Base-by-base conservation (phyloP, 2,888 invertebrate species). In the Philhelius pedissequus region DNA sequence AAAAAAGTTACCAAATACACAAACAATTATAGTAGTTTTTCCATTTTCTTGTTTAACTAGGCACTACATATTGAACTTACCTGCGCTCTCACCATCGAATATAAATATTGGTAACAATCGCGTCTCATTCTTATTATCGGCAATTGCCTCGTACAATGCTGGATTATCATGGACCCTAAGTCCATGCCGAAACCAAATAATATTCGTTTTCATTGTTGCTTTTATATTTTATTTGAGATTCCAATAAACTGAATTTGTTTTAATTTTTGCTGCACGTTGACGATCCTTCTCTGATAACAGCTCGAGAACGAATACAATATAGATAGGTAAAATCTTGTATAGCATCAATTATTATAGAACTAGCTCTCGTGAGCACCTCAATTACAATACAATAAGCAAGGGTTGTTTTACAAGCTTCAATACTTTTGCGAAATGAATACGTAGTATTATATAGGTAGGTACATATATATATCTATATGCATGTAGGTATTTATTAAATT, bases 71-170 rank as follows among this genome's bases (percentile, higher is more conserved):
- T 32, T 18, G 4, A 25, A 88, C 90, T 89, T 88, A 95, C 95
- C 95, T 87, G 95, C 95, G 86, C 94, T 94, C 89, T 94, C 94
- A n/a, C 95, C 95, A 90, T 96, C 95, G 88, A 95, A 95, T 87
- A 95, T 94, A 88, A 95, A 96, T 2, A 95, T 87, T 0, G 95
- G 94, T 87, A 94, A 93, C 87, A 95, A 92, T 11, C 88, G 88
- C 13, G 89, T 87, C 15, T 87, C 88, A 48, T 87, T 87, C 74
- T 87, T 88, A 88, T 87, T 88, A 66, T 89, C 88, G 1, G 87
- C 78, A 4, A 94, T 73, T 0, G 95, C 94, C 25, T 92, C 92
- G 40, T 93, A 89, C 30, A 96, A 89, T 0, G 95, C 93, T 0
- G 95, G 95, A 91, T 95, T 95, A 90, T 95, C 95, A 88, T 95